A percentile compares a stretch with the other conserved stretches of the same genome.
Conservation (phyloP, 2,113 vertebrate species). For the Cephalopholis sonnerati region DNA sequence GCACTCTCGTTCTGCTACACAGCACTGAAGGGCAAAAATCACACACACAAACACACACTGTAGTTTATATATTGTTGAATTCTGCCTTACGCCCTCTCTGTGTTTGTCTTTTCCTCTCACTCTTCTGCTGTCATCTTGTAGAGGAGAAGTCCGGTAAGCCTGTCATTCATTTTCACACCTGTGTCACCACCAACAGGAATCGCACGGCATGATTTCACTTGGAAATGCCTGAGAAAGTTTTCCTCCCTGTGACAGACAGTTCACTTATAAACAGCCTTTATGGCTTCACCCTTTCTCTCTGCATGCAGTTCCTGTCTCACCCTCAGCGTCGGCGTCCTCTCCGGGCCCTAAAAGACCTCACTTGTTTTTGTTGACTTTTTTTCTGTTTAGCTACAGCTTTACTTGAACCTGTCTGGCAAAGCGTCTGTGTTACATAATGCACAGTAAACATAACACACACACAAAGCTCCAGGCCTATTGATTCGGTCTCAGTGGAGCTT, state of each 20-base stretch:
- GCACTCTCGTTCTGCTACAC: conserved; percentile 2
- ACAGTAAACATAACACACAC: conserved; percentile 63
- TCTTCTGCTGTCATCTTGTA: conserved; percentile 78
- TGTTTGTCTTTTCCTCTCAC: conserved; percentile 32
- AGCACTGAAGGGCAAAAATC: background rate
- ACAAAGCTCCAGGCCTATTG: conserved; percentile 13
- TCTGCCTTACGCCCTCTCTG: conserved; percentile 41
- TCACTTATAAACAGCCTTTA: background rate
- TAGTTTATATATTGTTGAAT: background rate
- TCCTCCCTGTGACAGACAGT: background rate
- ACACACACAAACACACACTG: background rate
- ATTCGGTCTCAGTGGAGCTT: conserved; percentile 21
- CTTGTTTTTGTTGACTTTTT: conserved; percentile 13
- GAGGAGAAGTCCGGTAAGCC: conserved; percentile 98
- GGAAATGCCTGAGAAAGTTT: background rate
- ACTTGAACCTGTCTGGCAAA: conserved; percentile 69
- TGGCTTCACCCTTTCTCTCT: background rate
- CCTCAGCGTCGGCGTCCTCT: background rate
- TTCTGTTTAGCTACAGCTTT: conserved; percentile 55
- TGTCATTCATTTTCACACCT: conserved; percentile 23
- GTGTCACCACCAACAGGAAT: background rate
- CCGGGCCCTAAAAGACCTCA: background rate
- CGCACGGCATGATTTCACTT: conserved; percentile 55
- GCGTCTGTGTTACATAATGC: conserved; percentile 54
- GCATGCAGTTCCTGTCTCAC: conserved; percentile 40